These are phyloP conservation scores for Naja naja DNA, from an alignment of 2,113 vertebrate genomes.

Conservation along the genomic window DNA sequence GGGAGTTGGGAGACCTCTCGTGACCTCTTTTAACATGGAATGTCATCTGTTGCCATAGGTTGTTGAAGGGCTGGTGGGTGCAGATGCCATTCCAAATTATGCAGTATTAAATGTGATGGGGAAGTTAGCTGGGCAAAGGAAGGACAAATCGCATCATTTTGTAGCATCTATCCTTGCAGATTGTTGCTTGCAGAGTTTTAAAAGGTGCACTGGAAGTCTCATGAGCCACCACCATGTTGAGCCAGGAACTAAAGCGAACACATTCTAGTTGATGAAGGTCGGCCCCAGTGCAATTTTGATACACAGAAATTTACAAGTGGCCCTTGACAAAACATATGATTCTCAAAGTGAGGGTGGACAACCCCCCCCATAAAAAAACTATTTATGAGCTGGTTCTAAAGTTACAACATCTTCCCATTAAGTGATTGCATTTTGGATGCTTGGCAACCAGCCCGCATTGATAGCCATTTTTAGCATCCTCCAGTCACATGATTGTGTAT, in stretches of 20 bases:
- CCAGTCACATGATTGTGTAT: not conserved
- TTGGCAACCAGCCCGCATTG: not conserved
- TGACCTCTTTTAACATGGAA: conserved; percentile 68
- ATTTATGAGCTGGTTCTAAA: not conserved
- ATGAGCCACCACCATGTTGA: conserved; percentile 38
- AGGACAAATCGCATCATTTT: conserved; percentile 36
- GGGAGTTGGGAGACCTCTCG: conserved; percentile 64
- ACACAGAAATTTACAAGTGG: conserved; percentile 28
- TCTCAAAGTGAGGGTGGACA: not conserved
- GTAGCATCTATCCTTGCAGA: conserved; percentile 61
- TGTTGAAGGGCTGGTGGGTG: conserved; percentile 66
- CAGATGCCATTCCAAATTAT: conserved; percentile 70
- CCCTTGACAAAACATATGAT: not conserved
- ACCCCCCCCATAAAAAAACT: not conserved
- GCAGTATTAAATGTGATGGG: conserved; percentile 67
- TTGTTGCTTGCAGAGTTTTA: conserved; percentile 62
- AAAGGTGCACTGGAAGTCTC: conserved; percentile 48
- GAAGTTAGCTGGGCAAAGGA: conserved; percentile 52
- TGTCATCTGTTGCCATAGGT: conserved; percentile 71
- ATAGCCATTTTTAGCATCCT: not conserved
- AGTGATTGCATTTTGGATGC: not conserved
- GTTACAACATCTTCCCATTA: not conserved
- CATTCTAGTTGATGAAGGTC: conserved; percentile 49
- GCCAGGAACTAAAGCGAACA: conserved; percentile 22
- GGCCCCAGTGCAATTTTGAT: conserved; percentile 50